phyloP scores from a whole-genome alignment of 2,797 vertebrate species.

The Zalophus californianus region DNA sequence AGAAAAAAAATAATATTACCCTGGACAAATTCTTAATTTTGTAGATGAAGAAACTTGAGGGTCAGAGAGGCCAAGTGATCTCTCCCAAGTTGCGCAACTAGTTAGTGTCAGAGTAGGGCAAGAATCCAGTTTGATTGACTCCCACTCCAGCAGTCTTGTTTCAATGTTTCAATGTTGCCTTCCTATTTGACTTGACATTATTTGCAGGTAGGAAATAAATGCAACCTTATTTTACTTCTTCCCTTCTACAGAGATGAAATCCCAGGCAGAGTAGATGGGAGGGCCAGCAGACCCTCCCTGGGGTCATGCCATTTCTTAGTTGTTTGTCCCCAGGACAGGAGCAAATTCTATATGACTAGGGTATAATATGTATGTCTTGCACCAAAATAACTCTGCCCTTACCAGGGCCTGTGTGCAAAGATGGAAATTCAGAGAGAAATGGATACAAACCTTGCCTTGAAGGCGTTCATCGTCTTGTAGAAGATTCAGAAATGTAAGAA shows the following conservation, averaged over 20 bases:
- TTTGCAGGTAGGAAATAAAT: not conserved
- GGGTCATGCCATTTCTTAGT: not conserved
- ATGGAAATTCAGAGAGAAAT: not conserved
- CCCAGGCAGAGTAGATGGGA: not conserved
- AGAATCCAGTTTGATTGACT: not conserved
- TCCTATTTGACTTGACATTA: not conserved
- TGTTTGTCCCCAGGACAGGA: not conserved
- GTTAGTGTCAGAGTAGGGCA: not conserved
- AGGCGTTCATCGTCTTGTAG: not conserved
- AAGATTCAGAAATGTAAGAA: not conserved
- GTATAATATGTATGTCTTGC: not conserved
- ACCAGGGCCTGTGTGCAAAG: not conserved
- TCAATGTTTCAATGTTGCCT: not conserved
- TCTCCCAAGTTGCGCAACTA: not conserved
- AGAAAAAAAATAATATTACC: not conserved
- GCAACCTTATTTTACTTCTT: not conserved
- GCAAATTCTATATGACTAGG: not conserved
- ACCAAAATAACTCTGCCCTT: not conserved
- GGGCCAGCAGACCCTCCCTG: not conserved
- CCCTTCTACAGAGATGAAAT: not conserved
- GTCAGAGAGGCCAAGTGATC: not conserved
- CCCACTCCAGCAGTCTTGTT: not conserved
- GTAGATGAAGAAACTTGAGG: not conserved
- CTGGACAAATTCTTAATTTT: constrained; percentile 4
- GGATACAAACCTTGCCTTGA: not conserved